Base-by-base conservation (phyloP, 1,140 invertebrate genomes). In the Cyphomyrmex costatus region DNA sequence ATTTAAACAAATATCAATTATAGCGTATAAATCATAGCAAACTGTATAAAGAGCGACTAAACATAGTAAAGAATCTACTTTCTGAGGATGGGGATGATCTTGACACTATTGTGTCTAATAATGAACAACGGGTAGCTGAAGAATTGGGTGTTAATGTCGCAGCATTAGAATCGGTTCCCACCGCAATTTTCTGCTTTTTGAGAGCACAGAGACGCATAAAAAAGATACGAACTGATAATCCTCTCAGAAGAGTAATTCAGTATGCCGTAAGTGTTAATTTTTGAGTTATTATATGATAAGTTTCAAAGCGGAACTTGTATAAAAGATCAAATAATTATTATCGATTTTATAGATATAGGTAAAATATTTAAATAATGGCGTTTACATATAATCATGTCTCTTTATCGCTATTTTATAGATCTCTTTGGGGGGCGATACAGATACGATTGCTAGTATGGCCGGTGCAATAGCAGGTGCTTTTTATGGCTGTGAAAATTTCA, bases 371-470 rank as follows among this genome's bases (percentile, higher is more conserved):
- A 33, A 84, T 10, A 76, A 14, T 79, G 6, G 16, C 19, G 46
- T 60, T 60, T 36, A 42, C 10, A 30, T 49, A 21, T 49, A 21
- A 27, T 30, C 33, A 36, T 4, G 12, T 63, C 0, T 63, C 0
- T 19, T 46, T 74, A 4, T 61, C 71, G 36, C 2, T 86, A 24
- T 30, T 82, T 97, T 96, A 93, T 96, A 97, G 79, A 97, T 98
- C 79, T 96, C 96, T 27, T 94, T 98, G 21, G 97, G 97, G 58
- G 97, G 98, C 46, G 97, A 98, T 94, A 97, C 97, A 5, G 97
- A 98, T 87, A 98, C 97, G 2, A 97, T 98, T 91, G 97, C 96
- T 8, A 96, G 96, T 71, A 98, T 98, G 97, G 96, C 97, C 33
- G 97, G 97, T 19, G 96, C 97, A 27, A 97, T 98, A 79, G 96